Base-by-base conservation (phyloP, 1,140 invertebrate genomes). In the Sycobia sp. region DNA sequence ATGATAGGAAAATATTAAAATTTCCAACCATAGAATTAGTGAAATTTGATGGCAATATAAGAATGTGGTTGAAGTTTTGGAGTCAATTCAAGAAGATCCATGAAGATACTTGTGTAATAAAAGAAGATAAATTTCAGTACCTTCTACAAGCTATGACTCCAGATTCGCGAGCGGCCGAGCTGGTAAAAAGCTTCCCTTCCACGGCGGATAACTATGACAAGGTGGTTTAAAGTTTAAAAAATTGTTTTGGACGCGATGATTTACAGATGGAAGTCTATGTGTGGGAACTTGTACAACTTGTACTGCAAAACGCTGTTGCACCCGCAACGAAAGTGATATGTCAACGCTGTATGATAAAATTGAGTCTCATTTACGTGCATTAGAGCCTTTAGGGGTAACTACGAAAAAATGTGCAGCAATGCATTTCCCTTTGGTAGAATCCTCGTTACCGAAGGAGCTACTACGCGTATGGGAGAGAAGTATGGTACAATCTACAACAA, bases 241-340 rank as follows among this genome's bases (percentile, higher is more conserved):
- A n/a, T 14, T 14, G 69, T 39, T 74, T 71, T 54, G 73, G 68
- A 16, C 20, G 66, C 20, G 67, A 73, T 10, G 68, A 73, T 14
- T 22, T 71, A 10, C 53, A 69, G 9, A 66, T 75, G 4, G 67
- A 75, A 65, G 56, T 70, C 22, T 77, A 76, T 68, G 69, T 77
- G 16, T 29, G 73, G 47, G 72, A 76, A 43, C 44, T 76, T 9
- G 44, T 75, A 34, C 44, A 57, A 27, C 34, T 76, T 20, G 66
- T 57, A 4, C 20, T 57, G 22, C 27, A 64, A 39, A 57, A 57
- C 50, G 54, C 54, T 5, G 29, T 50, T 3, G 43, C 32, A 18
- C 13, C 43, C 14, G 5, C 29, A 11, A 47, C 23, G n/a, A 47
- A 14, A 2, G 23, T 47, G 3, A 1, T 14, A 14, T 9, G 29